Evolutionary conservation across 35 echinoderm and acorn worm genomes (phyloP), one percentile per base, ranked within the genome.

Genomic region (Holothuria glaberrima): DNA sequence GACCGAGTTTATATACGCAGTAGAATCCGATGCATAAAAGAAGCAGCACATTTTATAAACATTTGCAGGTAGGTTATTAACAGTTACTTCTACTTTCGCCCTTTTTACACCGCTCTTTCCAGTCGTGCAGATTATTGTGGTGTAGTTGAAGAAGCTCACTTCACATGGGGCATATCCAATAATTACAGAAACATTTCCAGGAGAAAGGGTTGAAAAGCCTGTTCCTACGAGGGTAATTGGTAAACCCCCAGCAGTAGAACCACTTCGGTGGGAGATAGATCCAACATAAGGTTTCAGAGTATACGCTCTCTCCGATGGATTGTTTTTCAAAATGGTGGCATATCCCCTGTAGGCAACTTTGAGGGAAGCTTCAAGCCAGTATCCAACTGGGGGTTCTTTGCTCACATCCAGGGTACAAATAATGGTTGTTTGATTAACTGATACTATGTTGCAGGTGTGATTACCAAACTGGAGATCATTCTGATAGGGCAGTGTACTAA

Each of bases 231-330:
- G 86, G 33, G 58, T 68, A 12, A 98, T 21, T 16, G 28, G 58
- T 6, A 91, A 86, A 22, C 96, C 96, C 21, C 96, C 96, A 34
- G 59, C 87, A 6, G 89, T 35, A 5, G 93, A 94, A 18, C 96
- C 93, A 25, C 46, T 68, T 25, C 26, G 44, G 59, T 88, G 86
- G 30, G 90, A 93, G 30, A 94, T 82, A 50, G 79, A 29, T 27
- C 19, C 48, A 6, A 82, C 57, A 32, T 29, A 67, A 19, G 96
- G 96, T 18, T 67, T 50, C 61, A 95, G 26, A 30, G 88, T 77
- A 75, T 93, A 98, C 16, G 73, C 73, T 25, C 88, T 59, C 19
- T 87, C 88, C 22, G 82, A 69, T 48, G 86, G 89, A 16, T 58
- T 92, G 4, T 85, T 50, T 19, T 87, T 71, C 77, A 86, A 45